Base-by-base conservation (phyloP, 2,797 vertebrate genomes). In the Apogon talboti region DNA sequence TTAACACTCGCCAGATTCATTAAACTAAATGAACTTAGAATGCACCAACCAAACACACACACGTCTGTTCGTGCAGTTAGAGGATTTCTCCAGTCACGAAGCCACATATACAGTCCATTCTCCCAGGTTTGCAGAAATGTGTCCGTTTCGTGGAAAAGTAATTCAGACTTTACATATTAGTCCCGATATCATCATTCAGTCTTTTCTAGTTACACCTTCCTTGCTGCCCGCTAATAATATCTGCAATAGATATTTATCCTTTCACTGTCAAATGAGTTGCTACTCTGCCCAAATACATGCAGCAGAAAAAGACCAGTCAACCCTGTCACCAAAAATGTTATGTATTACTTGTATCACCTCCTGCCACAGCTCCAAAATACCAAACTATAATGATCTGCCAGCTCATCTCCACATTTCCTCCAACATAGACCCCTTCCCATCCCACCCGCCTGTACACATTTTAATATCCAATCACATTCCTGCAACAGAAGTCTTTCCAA, bases 181-280 rank as follows among this genome's bases (percentile, higher is more conserved):
- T 72, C 21, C 24, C 16, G 41, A 40, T 19, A 41, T 57, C 33
- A 24, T 33, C 40, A 59, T 15, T 48, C 53, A 19, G 24, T 7
- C 4, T 35, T 7, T 58, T 44, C 1, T 3, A 30, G 21, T 46
- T 33, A 51, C 21, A 46, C 5, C 40, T 71, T 37, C 56, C 28
- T 64, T 42, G 12, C 46, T 45, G 38, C 47, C 21, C 14, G 61
- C 35, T 47, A 47, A 13, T 44, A 66, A 40, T 24, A 52, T 42
- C 10, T 3, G 42, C 15, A 41, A 16, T 18, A 49, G 55, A 46
- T 58, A 51, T 58, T 42, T 48, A 19, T 59, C 60, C 38, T 42
- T 21, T 33, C 7, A 15, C 47, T 0, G 8, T 15, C 9, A 63
- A 28, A 21, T 49, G 7, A 28, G 28, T n/a, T 18, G 16, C 19